Evolutionary conservation across 2,888 invertebrate species (phyloP), one percentile per base, ranked within the genome.

Genomic region (Phalera bucephala): DNA sequence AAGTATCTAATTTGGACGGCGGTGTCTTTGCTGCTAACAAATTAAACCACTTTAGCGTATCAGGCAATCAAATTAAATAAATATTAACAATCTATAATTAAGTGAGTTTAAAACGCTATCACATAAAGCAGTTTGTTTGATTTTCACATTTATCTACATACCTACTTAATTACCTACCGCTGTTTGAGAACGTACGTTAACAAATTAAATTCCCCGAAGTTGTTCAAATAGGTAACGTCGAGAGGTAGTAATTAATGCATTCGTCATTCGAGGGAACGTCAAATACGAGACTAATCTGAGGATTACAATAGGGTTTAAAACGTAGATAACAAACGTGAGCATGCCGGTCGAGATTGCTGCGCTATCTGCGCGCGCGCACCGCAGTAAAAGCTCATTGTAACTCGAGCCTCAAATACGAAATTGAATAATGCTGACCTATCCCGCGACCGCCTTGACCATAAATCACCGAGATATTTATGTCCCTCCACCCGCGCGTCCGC

Each of bases 361-460:
- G 70, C 77, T 85, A 84, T 84, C 84, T 85, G 80, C 80, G 78
- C 71, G 73, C 72, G 73, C 80, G 77, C 78, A 64, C 72, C 71
- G 73, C 79, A 77, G 84, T 88, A 84, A 88, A 85, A 87, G 81
- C 87, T 88, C 84, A 86, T 87, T 87, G 89, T 88, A 87, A 88
- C 80, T 71, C 76, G 85, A 88, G 80, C 76, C 78, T 88, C 86
- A 86, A 89, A 89, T 87, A 88, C 86, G 86, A 88, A 89, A 88
- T 88, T 88, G 88, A 88, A 89, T 88, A 88, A 89, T 88, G 86
- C 88, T 88, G 88, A 89, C 89, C 89, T 89, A 89, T 89, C 88
- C 88, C 82, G 86, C 87, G 87, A 85, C 89, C 88, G 82, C 84
- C 80, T 81, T 72, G 75, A 63, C 71, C 87, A 81, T 89, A 89